Evolutionary conservation across 2,888 invertebrate species (phyloP), one percentile per base, ranked within the genome.

Genomic region (Pollenia griseotomentosa): DNA sequence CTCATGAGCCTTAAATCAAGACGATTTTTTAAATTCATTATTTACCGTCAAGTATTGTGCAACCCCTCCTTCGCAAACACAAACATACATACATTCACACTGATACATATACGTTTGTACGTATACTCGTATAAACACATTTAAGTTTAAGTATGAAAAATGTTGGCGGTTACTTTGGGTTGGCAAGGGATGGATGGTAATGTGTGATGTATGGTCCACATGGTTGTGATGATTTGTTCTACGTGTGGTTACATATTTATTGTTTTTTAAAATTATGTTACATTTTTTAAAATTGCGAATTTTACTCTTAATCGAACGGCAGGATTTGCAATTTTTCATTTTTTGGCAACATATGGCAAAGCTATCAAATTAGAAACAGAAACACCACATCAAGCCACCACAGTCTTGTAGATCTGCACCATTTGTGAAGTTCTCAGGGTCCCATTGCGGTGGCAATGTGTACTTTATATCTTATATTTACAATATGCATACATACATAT

Each of bases 281-380:
- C 84, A 85, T 68, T 81, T 85, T 86, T 88, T 87, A 44, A 87
- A 83, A 84, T 77, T 84, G 86, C 86, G 65, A 84, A 81, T 74
- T 85, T 88, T 19, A 75, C 68, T 84, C 71, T 66, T 70, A 75
- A 82, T 74, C 86, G 79, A 86, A 86, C 66, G 81, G 75, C 77
- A 51, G 81, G 70, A 89, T 89, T 88, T 89, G 89, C 88, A 88
- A 89, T 89, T 88, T 90, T 90, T 89, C 89, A 89, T 89, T 90
- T 87, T 89, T 87, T 86, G 88, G 88, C 86, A 90, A 89, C 91
- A 91, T 90, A 90, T 91, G 91, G 88, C 87, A 87, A 83, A 83
- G 89, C 89, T 88, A 90, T 90, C 89, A 90, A 90, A 90, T 89
- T 90, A 89, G 89, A 89, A 87, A 88, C 89, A 90, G 89, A 89